phyloP scores from a whole-genome alignment of 2,113 vertebrate species.

The Orientallactaga bullata region DNA sequence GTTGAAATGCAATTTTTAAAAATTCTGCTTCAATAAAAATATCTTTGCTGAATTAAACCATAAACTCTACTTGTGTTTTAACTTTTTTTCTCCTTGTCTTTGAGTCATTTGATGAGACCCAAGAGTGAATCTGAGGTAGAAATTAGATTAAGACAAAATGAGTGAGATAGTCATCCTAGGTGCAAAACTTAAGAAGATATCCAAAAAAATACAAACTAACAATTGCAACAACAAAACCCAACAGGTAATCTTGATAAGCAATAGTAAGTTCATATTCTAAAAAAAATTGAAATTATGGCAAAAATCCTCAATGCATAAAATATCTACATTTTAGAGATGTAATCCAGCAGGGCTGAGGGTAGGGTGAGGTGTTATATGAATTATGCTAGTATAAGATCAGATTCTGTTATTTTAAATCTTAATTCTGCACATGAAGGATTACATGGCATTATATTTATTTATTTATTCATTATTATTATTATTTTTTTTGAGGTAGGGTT shows the following conservation, averaged over 20 bases:
- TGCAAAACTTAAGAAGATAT: neutral
- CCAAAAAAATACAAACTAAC: neutral
- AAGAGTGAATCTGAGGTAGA: neutral
- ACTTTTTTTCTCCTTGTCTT: neutral
- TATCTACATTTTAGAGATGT: conserved; percentile 24
- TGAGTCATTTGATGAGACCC: conserved; percentile 6
- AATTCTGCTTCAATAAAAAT: conserved; percentile 34
- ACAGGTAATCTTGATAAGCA: neutral
- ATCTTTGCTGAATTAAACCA: conserved; percentile 45
- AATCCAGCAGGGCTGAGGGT: neutral
- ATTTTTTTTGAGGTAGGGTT: no score
- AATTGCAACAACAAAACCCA: neutral
- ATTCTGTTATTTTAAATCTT: neutral
- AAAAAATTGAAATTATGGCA: conserved; percentile 38
- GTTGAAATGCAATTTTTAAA: conserved; percentile 2
- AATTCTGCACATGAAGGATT: neutral
- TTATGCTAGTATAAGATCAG: neutral
- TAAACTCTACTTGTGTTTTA: conserved; percentile 18
- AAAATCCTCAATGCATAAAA: conserved; percentile 12
- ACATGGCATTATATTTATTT: neutral
- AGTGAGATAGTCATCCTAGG: neutral
- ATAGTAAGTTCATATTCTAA: neutral
- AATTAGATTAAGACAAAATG: neutral
- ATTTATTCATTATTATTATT: no score
- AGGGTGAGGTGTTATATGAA: accelerated